A percentile compares a stretch with the other conserved stretches of the same genome.
phyloP scores from a whole-genome alignment of 53 echinoderm and acorn worm species.

The Glandiceps talaboti region DNA sequence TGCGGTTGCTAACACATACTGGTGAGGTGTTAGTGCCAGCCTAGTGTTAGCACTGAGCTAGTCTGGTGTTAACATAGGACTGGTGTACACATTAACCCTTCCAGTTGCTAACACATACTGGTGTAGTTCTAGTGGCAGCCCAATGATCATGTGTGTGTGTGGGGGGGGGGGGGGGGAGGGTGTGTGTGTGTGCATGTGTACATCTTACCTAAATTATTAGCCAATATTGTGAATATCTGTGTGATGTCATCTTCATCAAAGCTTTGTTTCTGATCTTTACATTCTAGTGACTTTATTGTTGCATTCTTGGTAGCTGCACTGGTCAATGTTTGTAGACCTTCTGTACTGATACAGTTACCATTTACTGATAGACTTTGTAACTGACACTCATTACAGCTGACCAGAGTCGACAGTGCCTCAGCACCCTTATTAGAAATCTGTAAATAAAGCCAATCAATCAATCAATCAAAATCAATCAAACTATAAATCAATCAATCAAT shows the following conservation, averaged over 20 bases:
- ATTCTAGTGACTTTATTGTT: conserved; percentile 31
- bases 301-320: conserved; percentile 14
- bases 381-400: neutral
- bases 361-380: conserved; percentile 25
- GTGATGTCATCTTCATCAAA: conserved; percentile 46
- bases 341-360: conserved; percentile 24
- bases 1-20: too few relatives aligned
- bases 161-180: too few relatives aligned
- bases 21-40: too few relatives aligned
- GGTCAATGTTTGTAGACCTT: conserved; percentile 20
- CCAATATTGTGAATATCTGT: conserved; percentile 29
- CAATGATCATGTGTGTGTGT: too few relatives aligned
- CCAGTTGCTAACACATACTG: too few relatives aligned
- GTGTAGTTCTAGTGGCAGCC: too few relatives aligned
- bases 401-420: neutral
- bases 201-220: conserved; percentile 31
- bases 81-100: too few relatives aligned
- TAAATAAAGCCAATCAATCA: too few relatives aligned
- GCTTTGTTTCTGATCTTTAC: conserved; percentile 18
- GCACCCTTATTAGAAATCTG: conserved; percentile 34
- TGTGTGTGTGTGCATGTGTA: neutral
- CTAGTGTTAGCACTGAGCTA: too few relatives aligned
- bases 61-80: too few relatives aligned
- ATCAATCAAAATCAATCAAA: too few relatives aligned
- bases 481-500: too few relatives aligned